These are phyloP conservation scores for Silurus lanzhouensis DNA, from an alignment of 2,797 vertebrate species.

Conservation along the genomic window DNA sequence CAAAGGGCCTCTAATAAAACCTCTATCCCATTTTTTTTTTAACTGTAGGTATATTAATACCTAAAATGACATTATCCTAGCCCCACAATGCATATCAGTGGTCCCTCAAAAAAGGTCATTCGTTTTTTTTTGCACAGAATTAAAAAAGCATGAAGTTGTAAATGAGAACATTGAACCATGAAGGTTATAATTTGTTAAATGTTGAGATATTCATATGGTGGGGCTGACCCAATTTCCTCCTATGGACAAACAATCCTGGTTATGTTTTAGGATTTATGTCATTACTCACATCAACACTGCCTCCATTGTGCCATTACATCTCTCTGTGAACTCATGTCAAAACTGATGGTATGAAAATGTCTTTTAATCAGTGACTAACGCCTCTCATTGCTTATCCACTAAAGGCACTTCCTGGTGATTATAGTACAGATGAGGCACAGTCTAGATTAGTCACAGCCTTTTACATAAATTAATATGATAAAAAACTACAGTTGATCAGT, in stretches of 20 bases:
- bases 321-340: slow-evolving; percentile 42
- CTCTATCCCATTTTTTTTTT: too few relatives aligned
- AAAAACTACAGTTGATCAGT: background rate
- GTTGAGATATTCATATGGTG: background rate
- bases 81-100: background rate
- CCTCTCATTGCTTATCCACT: slow-evolving; percentile 42
- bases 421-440: slow-evolving; percentile 31
- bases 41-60: too few relatives aligned
- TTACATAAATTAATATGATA: slow-evolving; percentile 38
- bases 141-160: background rate
- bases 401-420: slow-evolving; percentile 51
- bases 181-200: background rate
- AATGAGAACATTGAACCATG: background rate
- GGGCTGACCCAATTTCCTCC: background rate
- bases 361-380: slow-evolving; percentile 65
- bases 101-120: background rate
- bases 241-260: background rate
- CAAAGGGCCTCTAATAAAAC: background rate
- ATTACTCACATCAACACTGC: slow-evolving; percentile 27
- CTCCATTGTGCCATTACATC: slow-evolving; percentile 3
- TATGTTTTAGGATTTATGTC: background rate
- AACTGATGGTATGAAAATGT: slow-evolving; percentile 67
- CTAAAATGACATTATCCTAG: background rate
- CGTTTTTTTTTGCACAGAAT: background rate
- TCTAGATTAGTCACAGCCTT: slow-evolving; percentile 47